Evolutionary conservation across 2,113 vertebrate species (phyloP).

Genomic region (Camelus bactrianus): DNA sequence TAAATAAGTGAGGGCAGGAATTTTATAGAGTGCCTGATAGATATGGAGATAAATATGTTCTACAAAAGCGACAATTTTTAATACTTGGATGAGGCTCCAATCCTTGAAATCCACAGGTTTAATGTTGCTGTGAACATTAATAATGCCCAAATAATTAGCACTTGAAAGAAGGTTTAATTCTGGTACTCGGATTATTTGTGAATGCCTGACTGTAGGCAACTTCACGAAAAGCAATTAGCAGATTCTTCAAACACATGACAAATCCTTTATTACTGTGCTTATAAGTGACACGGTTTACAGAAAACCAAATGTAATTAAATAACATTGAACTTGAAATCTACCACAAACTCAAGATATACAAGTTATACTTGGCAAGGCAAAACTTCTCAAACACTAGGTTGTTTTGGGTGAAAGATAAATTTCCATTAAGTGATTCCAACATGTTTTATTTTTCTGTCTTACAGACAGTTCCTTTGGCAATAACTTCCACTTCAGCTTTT

Average conservation of each 20-base stretch:
- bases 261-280: conserved; percentile 91
- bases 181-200: conserved; percentile 66
- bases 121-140: conserved; percentile 31
- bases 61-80: conserved; percentile 55
- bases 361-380: conserved; percentile 90
- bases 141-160: conserved; percentile 65
- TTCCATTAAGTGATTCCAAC: conserved; percentile 86
- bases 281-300: conserved; percentile 89
- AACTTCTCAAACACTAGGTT: conserved; percentile 85
- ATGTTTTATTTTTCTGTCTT: conserved; percentile 84
- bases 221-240: conserved; percentile 74
- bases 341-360: conserved; percentile 89
- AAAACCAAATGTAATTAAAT: conserved; percentile 90
- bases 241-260: conserved; percentile 87
- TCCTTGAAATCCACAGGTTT: conserved; percentile 31
- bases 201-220: conserved; percentile 44
- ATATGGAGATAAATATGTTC: background rate
- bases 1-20: background rate
- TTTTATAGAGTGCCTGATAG: conserved; percentile 15
- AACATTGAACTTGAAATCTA: conserved; percentile 88
- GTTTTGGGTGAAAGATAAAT: conserved; percentile 86
- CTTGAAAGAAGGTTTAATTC: conserved; percentile 65
- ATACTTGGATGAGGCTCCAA: background rate
- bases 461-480: conserved; percentile 91
- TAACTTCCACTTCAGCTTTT: conserved; percentile 87